phyloP scores from a whole-genome alignment of 1,140 invertebrate genomes.

The Eriosoma lanigerum region DNA sequence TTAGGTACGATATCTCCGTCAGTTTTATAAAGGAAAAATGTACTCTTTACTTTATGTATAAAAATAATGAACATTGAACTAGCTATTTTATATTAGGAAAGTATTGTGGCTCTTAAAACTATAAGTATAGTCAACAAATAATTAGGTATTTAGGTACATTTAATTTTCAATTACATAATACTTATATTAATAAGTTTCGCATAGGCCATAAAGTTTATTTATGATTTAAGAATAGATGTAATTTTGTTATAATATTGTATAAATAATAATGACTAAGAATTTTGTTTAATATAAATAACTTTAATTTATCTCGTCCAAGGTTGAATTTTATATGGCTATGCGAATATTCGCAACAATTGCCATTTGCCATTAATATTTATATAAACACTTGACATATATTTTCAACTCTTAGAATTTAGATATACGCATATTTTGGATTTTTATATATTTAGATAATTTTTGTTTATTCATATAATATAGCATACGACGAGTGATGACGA shows the following conservation, averaged over 20 bases:
- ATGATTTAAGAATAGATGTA: not conserved
- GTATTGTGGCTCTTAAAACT: too few relatives aligned
- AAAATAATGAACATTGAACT: too few relatives aligned
- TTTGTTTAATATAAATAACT: constrained; percentile 21
- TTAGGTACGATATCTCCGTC: too few relatives aligned
- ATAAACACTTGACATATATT: constrained; percentile 25
- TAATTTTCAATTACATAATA: too few relatives aligned
- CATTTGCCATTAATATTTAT: constrained; percentile 11
- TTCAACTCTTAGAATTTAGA: not conserved
- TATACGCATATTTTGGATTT: constrained; percentile 10
- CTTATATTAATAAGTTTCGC: too few relatives aligned
- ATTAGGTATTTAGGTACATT: too few relatives aligned
- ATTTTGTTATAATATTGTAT: not conserved
- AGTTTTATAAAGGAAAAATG: too few relatives aligned
- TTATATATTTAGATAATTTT: constrained; percentile 38
- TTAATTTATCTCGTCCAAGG: constrained; percentile 35
- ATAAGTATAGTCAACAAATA: too few relatives aligned
- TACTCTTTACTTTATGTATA: too few relatives aligned
- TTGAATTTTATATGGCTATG: constrained; percentile 6
- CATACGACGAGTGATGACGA: not conserved
- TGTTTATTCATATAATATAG: constrained; percentile 3
- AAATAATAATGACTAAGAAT: constrained; percentile 17
- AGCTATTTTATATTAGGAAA: too few relatives aligned
- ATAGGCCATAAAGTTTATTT: not conserved
- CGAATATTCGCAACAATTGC: constrained; percentile 6